phyloP scores from a whole-genome alignment of 2,797 vertebrate genomes.

The Podargus strigoides region DNA sequence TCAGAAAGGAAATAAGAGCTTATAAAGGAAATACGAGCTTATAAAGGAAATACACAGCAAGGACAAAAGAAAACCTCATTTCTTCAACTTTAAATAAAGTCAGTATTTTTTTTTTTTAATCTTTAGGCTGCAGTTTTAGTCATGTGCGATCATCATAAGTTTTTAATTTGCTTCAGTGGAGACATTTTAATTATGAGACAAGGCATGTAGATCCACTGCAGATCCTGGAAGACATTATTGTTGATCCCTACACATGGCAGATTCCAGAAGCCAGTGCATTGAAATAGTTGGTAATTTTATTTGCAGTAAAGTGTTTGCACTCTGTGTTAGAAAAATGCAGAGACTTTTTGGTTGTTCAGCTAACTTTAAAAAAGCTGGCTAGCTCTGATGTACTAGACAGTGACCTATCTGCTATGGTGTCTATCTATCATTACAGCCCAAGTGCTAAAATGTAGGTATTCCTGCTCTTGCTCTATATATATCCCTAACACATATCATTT shows the following conservation, averaged over 20 bases:
- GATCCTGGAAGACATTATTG: not conserved
- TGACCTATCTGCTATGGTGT: not conserved
- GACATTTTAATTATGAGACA: not conserved
- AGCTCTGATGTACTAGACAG: not conserved
- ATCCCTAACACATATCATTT: not conserved
- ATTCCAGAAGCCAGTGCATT: not conserved
- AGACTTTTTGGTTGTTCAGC: not conserved
- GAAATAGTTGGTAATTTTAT: not conserved
- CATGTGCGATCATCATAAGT: accelerated
- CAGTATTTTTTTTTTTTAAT: not conserved
- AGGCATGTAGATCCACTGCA: not conserved
- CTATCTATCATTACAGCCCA: not conserved
- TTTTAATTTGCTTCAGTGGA: not conserved
- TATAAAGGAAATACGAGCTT: not conserved
- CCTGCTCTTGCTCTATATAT: not conserved
- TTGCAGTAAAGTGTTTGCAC: not conserved
- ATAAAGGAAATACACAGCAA: not conserved
- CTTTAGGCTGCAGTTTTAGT: not conserved
- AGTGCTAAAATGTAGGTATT: not conserved
- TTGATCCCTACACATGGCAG: not conserved
- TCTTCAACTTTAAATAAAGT: not conserved
- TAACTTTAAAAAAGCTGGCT: not conserved
- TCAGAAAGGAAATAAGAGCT: not conserved
- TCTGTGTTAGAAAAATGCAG: not conserved
- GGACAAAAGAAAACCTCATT: not conserved